These are phyloP conservation scores for Hoplodrina blanda DNA, from an alignment of 2,888 invertebrate species.

Conservation along the genomic window DNA sequence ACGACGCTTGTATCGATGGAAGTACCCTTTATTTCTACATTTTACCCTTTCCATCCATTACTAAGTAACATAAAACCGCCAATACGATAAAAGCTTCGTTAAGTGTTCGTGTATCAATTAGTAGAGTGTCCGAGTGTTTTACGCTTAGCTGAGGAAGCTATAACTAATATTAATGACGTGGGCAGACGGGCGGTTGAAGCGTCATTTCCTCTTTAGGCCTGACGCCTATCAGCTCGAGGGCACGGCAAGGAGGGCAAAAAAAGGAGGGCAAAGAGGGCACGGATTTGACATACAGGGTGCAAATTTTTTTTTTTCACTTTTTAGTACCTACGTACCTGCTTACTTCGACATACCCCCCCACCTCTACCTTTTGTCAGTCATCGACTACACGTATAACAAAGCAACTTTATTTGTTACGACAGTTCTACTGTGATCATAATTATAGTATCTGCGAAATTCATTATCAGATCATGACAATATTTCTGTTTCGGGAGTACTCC, in stretches of 20 bases:
- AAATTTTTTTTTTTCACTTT: too few relatives aligned
- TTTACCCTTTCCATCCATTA: conserved; percentile 79
- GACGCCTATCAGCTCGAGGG: background rate
- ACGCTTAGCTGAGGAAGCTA: conserved; percentile 57
- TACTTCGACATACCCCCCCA: too few relatives aligned
- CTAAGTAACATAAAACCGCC: conserved; percentile 76
- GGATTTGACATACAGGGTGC: too few relatives aligned
- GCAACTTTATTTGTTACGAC: too few relatives aligned
- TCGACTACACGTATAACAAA: too few relatives aligned
- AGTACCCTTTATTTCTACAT: conserved; percentile 58
- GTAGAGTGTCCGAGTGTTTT: conserved; percentile 68
- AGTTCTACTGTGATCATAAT: too few relatives aligned
- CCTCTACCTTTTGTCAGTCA: too few relatives aligned
- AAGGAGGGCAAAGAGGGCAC: too few relatives aligned
- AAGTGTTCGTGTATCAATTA: conserved; percentile 78
- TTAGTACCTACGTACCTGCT: too few relatives aligned
- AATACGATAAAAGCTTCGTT: conserved; percentile 75
- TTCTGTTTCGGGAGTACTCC: too few relatives aligned
- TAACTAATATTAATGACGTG: conserved; percentile 61
- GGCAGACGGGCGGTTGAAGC: conserved; percentile 51
- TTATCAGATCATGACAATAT: too few relatives aligned
- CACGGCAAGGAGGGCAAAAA: background rate
- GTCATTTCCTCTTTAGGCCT: conserved; percentile 42
- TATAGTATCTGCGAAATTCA: too few relatives aligned
- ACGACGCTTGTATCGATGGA: conserved; percentile 13